Conservation (phyloP, 2,797 vertebrate species). For the Florisuga fusca region DNA sequence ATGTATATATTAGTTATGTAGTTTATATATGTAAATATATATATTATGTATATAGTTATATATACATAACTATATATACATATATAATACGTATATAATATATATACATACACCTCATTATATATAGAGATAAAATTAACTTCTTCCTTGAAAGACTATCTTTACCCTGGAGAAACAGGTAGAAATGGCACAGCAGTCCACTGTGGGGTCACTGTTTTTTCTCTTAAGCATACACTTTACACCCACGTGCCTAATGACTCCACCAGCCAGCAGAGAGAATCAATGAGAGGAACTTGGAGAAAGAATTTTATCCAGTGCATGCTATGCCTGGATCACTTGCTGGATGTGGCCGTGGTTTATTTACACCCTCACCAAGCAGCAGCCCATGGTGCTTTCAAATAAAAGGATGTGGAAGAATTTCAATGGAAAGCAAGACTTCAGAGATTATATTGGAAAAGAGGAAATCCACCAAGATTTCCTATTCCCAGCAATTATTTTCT, state of each 20-base stretch:
- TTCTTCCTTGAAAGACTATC: neutral
- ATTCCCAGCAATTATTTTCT: neutral
- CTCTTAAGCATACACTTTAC: neutral
- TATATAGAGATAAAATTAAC: neutral
- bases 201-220: neutral
- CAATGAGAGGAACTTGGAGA: accelerated
- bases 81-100: no score
- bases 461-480: neutral
- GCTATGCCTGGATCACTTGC: accelerated
- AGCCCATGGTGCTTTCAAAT: neutral
- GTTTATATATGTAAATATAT: no score
- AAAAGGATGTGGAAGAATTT: neutral
- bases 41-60: no score
- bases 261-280: neutral
- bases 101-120: no score
- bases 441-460: neutral
- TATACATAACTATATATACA: no score
- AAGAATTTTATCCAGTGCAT: accelerated
- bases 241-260: neutral
- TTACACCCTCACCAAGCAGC: neutral
- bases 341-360: neutral
- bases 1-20: no score
- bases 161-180: neutral
- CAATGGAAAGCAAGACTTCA: neutral
- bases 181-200: neutral